Evolutionary conservation across 2,888 invertebrate species (phyloP).

Genomic region (Platycheirus albimanus): DNA sequence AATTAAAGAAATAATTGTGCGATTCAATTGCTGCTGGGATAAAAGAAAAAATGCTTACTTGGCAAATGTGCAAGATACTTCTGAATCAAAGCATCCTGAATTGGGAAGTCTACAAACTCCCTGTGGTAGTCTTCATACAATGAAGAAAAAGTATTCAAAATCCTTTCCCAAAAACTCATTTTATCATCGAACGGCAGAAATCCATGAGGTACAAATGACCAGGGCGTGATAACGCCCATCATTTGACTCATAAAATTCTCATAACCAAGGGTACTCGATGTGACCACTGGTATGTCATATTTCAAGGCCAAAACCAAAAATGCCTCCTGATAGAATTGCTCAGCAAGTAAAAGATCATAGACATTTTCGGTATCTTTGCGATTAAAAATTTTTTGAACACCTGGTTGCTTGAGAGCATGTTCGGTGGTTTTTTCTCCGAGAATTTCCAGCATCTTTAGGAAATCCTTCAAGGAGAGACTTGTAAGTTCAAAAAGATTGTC

Average conservation of each 20-base stretch:
- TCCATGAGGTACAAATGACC: slow-evolving; percentile 83
- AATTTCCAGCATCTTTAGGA: slow-evolving; percentile 79
- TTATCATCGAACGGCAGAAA: slow-evolving; percentile 82
- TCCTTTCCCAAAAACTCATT: slow-evolving; percentile 84
- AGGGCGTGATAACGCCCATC: slow-evolving; percentile 83
- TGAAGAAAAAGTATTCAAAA: slow-evolving; percentile 83
- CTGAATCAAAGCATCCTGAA: slow-evolving; percentile 79
- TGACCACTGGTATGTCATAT: slow-evolving; percentile 82
- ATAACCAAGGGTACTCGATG: slow-evolving; percentile 82
- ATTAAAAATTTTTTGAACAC: slow-evolving; percentile 79
- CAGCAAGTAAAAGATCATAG: slow-evolving; percentile 82
- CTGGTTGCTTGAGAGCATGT: slow-evolving; percentile 79
- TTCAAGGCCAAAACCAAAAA: slow-evolving; percentile 81
- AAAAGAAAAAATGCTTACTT: slow-evolving; percentile 72
- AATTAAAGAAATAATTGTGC: slow-evolving; percentile 17
- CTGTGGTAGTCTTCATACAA: slow-evolving; percentile 79
- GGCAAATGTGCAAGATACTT: slow-evolving; percentile 78
- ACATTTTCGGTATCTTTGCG: slow-evolving; percentile 76
- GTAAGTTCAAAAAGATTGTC: slow-evolving; percentile 79
- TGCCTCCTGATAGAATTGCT: slow-evolving; percentile 83
- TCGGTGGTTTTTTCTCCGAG: slow-evolving; percentile 79
- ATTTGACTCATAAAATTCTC: slow-evolving; percentile 82
- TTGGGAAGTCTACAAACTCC: slow-evolving; percentile 79
- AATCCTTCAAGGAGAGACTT: slow-evolving; percentile 77
- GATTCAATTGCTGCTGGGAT: not conserved